These are phyloP conservation scores for Oceanodroma leucorhoa DNA, from an alignment of 2,797 vertebrate genomes.

Conservation along the genomic window DNA sequence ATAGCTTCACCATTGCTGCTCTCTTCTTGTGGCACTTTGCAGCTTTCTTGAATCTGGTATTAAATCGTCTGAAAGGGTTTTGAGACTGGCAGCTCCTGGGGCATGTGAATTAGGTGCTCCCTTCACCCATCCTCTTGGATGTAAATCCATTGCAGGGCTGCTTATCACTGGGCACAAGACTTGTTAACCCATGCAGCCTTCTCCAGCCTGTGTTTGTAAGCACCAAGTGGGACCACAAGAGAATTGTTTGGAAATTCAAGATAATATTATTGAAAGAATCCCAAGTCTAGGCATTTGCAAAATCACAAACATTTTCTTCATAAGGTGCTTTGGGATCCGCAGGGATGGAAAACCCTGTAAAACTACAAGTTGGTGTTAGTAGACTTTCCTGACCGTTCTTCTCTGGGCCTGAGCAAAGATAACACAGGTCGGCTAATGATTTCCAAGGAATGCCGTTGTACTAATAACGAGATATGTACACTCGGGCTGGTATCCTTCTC, in stretches of 20 bases:
- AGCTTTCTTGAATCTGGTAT: not conserved
- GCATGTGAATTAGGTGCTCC: not conserved
- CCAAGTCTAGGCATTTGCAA: not conserved
- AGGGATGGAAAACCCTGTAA: not conserved
- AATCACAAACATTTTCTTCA: not conserved
- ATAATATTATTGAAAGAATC: not conserved
- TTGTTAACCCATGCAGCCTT: not conserved
- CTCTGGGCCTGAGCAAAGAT: not conserved
- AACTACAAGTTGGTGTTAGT: not conserved
- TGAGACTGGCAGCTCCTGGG: not conserved
- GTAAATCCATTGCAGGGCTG: not conserved
- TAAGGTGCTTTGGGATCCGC: not conserved
- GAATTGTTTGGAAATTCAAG: not conserved
- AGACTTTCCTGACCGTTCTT: not conserved
- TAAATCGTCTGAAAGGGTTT: not conserved
- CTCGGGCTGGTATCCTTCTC: not conserved
- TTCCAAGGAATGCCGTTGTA: constrained; percentile 23
- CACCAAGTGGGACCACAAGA: not conserved
- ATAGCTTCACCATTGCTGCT: not conserved
- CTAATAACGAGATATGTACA: not conserved
- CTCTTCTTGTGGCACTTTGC: not conserved
- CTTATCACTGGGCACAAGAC: not conserved
- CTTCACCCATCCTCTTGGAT: not conserved
- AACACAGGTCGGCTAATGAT: not conserved
- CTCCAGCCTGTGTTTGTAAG: not conserved